Conservation (phyloP, 2,113 vertebrate species). For the Calyptommatus sinebrachiatus region DNA sequence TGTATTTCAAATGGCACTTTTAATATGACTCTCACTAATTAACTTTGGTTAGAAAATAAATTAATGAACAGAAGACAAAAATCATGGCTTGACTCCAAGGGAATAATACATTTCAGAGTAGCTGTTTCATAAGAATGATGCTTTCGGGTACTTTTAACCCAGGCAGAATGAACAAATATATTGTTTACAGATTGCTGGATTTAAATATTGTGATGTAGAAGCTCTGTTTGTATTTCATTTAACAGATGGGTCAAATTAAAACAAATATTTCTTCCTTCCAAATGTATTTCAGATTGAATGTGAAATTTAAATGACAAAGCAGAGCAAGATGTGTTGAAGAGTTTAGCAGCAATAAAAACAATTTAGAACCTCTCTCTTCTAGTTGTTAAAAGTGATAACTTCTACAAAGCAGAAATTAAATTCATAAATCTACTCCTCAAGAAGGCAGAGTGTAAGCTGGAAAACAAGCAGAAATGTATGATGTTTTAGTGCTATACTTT, state of each 20-base stretch:
- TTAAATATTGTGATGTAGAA: slow-evolving; percentile 70
- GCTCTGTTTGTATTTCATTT: slow-evolving; percentile 66
- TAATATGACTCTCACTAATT: slow-evolving; percentile 66
- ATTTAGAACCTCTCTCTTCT: slow-evolving; percentile 48
- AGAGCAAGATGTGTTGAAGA: slow-evolving; percentile 61
- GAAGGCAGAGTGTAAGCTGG: slow-evolving; percentile 45
- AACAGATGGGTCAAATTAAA: slow-evolving; percentile 76
- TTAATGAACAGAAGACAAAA: slow-evolving; percentile 68
- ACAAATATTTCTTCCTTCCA: slow-evolving; percentile 69
- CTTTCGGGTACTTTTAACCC: slow-evolving; percentile 73
- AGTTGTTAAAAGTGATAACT: slow-evolving; percentile 66
- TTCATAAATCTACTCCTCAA: slow-evolving; percentile 64
- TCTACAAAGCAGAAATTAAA: slow-evolving; percentile 62
- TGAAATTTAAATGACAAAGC: slow-evolving; percentile 75
- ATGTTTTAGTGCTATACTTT: not conserved
- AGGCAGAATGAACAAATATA: slow-evolving; percentile 70
- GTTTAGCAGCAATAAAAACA: slow-evolving; percentile 66
- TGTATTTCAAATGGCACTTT: slow-evolving; percentile 58
- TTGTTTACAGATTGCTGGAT: slow-evolving; percentile 74
- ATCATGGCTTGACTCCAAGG: slow-evolving; percentile 47
- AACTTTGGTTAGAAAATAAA: slow-evolving; percentile 70
- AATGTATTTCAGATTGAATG: slow-evolving; percentile 72
- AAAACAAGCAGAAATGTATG: slow-evolving; percentile 18
- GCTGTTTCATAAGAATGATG: slow-evolving; percentile 66
- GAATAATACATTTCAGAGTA: slow-evolving; percentile 66